phyloP scores from a whole-genome alignment of 2,113 vertebrate genomes.

The Deroptyus accipitrinus region DNA sequence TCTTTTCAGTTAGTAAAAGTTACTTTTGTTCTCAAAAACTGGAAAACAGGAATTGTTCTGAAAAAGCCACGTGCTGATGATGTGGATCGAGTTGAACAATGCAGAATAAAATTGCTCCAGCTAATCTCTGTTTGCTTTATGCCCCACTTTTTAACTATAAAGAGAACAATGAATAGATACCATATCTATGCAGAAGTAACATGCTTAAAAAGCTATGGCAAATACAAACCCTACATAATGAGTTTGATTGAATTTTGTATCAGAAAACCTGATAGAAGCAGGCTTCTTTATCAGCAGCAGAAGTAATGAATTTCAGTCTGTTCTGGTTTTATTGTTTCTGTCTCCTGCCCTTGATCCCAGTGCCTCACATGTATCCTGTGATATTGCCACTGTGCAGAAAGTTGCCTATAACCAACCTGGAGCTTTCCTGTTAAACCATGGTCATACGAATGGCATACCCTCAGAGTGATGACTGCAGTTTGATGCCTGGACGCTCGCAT shows the following conservation, averaged over 20 bases:
- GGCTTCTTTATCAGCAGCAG: not conserved
- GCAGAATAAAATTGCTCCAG: not conserved
- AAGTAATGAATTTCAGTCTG: not conserved
- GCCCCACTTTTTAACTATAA: not conserved
- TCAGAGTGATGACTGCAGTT: not conserved
- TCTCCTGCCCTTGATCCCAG: not conserved
- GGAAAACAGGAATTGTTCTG: not conserved
- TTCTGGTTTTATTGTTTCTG: not conserved
- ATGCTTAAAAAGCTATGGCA: not conserved
- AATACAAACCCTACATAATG: not conserved
- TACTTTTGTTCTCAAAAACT: constrained; percentile 5
- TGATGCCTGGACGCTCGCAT: fast-evolving
- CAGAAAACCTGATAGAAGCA: not conserved
- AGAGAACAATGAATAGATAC: not conserved
- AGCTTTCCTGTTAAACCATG: not conserved
- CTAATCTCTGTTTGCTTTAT: not conserved
- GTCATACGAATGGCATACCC: not conserved
- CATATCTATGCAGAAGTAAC: not conserved
- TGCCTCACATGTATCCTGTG: not conserved
- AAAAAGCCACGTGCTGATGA: not conserved
- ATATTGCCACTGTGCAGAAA: not conserved
- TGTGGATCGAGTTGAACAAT: not conserved
- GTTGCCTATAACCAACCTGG: not conserved
- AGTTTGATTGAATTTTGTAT: not conserved
- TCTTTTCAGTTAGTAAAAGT: not conserved